Evolutionary conservation across 2,797 vertebrate genomes (phyloP).

Genomic region (Rachycentron canadum): DNA sequence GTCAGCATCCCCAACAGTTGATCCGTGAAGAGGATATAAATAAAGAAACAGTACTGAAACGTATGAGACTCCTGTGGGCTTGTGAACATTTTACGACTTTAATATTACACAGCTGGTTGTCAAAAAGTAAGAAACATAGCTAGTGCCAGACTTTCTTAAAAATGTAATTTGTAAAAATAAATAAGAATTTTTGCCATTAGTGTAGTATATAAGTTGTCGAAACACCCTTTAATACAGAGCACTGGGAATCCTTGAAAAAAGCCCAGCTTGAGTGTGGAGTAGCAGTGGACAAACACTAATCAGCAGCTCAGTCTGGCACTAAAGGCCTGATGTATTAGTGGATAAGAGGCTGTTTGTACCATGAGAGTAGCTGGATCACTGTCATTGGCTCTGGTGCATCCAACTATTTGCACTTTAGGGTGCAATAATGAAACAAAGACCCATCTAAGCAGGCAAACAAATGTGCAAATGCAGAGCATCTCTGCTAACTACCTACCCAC

Average conservation of each 20-base stretch:
- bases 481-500: conserved; percentile 32
- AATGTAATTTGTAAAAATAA: conserved; percentile 2
- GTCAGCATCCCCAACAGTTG: not conserved
- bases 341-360: conserved; percentile 64
- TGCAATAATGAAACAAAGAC: conserved; percentile 40
- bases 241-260: conserved; percentile 43
- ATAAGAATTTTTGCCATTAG: not conserved
- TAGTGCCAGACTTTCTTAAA: conserved; percentile 8
- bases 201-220: conserved; percentile 34
- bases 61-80: not conserved
- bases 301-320: conserved; percentile 49
- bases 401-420: conserved; percentile 45
- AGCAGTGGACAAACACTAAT: conserved; percentile 62
- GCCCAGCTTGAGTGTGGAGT: conserved; percentile 40
- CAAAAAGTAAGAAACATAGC: not conserved
- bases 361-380: conserved; percentile 43
- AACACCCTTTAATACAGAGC: conserved; percentile 30
- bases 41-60: not conserved
- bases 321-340: conserved; percentile 44
- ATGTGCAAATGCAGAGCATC: conserved; percentile 37
- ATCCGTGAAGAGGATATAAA: not conserved
- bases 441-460: conserved; percentile 24
- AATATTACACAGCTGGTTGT: conserved; percentile 6
- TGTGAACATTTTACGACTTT: not conserved
- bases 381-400: conserved; percentile 32